These are phyloP conservation scores for Axis porcinus DNA, from an alignment of 2,113 vertebrate species.

Conservation along the genomic window DNA sequence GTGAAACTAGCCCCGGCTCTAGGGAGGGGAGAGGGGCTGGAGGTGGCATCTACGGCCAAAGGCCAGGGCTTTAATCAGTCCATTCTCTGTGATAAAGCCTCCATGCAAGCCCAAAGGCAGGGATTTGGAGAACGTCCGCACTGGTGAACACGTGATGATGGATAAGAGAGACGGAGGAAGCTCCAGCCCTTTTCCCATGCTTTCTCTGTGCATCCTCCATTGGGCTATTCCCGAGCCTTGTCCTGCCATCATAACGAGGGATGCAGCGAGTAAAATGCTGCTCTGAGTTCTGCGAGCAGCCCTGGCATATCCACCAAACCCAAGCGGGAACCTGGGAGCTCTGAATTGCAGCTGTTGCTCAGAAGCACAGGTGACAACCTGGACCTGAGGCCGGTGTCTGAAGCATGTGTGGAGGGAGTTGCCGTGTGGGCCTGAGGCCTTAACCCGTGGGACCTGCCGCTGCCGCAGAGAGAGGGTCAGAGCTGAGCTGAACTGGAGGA, in stretches of 20 bases:
- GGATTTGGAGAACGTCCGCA: fast-evolving
- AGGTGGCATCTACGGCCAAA: fast-evolving
- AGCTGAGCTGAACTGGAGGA: background rate
- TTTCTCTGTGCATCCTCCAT: fast-evolving
- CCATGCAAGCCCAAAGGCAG: background rate
- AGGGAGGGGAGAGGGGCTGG: background rate
- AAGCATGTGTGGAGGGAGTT: background rate
- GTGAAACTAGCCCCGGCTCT: background rate
- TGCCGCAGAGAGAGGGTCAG: background rate
- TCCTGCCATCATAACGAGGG: background rate
- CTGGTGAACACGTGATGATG: background rate
- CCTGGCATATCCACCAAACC: background rate
- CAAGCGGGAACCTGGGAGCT: fast-evolving
- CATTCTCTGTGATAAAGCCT: background rate
- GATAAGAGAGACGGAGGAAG: fast-evolving
- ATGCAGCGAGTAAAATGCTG: fast-evolving
- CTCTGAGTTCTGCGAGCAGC: background rate
- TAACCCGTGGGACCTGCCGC: fast-evolving
- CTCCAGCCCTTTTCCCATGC: background rate
- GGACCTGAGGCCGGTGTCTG: fast-evolving
- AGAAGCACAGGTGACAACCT: background rate
- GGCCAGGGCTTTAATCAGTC: background rate
- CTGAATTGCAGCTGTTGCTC: background rate
- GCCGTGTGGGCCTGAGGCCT: background rate
- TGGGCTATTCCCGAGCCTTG: fast-evolving